Base-by-base conservation (phyloP, 2,113 vertebrate genomes). In the Pollimyrus isidori region DNA sequence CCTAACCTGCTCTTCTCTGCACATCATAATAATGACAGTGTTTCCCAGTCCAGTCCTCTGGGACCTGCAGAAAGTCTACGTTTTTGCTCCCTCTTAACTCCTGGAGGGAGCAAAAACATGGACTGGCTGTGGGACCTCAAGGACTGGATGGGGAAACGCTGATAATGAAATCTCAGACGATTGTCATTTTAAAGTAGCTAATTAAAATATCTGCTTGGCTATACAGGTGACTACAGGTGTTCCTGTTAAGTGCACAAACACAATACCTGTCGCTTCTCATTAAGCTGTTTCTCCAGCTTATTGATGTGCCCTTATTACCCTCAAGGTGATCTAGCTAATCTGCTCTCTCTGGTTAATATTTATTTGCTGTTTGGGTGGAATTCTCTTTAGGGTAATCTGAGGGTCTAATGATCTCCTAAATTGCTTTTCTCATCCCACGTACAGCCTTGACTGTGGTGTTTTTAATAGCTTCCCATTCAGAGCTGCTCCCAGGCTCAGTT, bases 401-500 rank as follows among this genome's bases (percentile, higher is more conserved):
- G 86, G 21, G 11, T 87, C 26, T 58, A n/a, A 87, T 87, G 26
- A 56, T 87, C 86, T 39, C 53, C 52, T 56, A 87, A 87, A 87
- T 42, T 87, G 50, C 50, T 58, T 87, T 56, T 48, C 19, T 39
- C 35, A 30, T 52, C 86, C 26, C 50, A 39, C 86, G 30, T 56
- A 56, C 10, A 26, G 50, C 52, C 52, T 39, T 19, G 13, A 58
- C 45, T 87, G 26, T 35, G 86, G 30, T 56, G 52, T 26, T 39
- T n/a, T 87, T 87, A 86, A 86, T 86, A 26, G 48, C n/a, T 86
- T 86, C 52, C 13, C 84, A 50, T 50, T 86, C 48, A 86, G 23
- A 26, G 9, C n/a, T 30, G 23, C n/a, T 50, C 23, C 48, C 48
- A 30, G 48, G 45, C 48, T 48, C 48, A 50, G 50, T 86, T 52